phyloP scores from a whole-genome alignment of 2,888 invertebrate genomes.

The Penaeus monodon region DNA sequence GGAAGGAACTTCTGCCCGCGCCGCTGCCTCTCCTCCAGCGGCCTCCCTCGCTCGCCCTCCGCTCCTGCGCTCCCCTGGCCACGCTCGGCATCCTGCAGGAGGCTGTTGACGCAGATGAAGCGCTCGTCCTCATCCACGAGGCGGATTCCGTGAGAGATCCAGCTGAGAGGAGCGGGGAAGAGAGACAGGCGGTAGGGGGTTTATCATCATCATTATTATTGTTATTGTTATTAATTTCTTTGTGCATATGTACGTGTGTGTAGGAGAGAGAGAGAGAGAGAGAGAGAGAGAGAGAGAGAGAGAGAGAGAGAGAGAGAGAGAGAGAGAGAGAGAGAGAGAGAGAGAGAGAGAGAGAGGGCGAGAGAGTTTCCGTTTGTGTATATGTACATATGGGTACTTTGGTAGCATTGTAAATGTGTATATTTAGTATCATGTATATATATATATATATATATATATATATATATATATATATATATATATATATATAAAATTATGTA shows the following conservation, averaged over 20 bases:
- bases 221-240: too few relatives aligned
- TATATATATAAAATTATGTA: too few relatives aligned
- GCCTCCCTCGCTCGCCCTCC: neutral
- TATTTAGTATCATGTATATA: too few relatives aligned
- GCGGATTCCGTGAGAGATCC: constrained; percentile 21
- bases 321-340: neutral
- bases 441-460: too few relatives aligned
- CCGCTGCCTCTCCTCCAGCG: neutral
- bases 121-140: constrained; percentile 1
- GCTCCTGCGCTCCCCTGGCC: neutral
- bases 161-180: neutral
- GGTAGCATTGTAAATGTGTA: too few relatives aligned
- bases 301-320: too few relatives aligned
- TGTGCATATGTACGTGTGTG: too few relatives aligned
- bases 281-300: neutral
- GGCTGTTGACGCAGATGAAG: constrained; percentile 35
- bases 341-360: too few relatives aligned
- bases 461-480: too few relatives aligned
- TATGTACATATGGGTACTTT: too few relatives aligned
- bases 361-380: too few relatives aligned
- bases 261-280: neutral
- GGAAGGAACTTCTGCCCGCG: constrained; percentile 11
- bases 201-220: too few relatives aligned
- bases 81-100: neutral
- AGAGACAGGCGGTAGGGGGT: neutral